Evolutionary conservation across 2,113 vertebrate genomes (phyloP), one percentile per base, ranked within the genome.

Genomic region (Merops nubicus): DNA sequence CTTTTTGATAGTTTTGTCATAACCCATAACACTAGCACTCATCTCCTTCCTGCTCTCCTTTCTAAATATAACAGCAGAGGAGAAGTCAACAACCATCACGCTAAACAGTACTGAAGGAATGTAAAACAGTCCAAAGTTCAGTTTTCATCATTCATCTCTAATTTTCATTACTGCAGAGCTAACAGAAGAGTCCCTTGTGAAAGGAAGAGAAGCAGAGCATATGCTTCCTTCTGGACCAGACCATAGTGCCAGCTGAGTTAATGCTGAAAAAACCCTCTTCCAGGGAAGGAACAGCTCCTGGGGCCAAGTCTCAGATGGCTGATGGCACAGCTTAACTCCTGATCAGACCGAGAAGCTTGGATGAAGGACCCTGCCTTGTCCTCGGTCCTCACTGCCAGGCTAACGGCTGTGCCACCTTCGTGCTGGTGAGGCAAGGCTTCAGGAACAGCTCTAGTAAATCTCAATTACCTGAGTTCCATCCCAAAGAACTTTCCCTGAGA

Each of bases 1-100:
- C 68, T 85, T 94, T 88, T 82, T 88, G 72, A 85, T 89, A 73
- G 42, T 93, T 95, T 75, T 88, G 45, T 96, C 79, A 63, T 76
- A 95, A 88, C 79, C 82, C 64, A 16, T 94, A 90, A 85, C 67
- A 64, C 68, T 36, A 75, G 69, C 1, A 6, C 54, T 93, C 88
- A 31, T 93, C 79, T 94, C 68, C 83, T 76, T 94, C 85, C 63
- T 93, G 86, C 54, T 93, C 79, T 42, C 25, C 31, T 73, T 87
- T 85, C 90, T 92, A 96, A 95, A 63, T 87, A 89, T 63, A 96
- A 82, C 3, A 1, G 67, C 20, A 15, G 75, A 75, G 59, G 76
- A 91, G 57, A 95, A 93, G 90, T 94, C 92, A 93, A 60, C 64
- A 95, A 25, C 76, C 36, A 33, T 80, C 91, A 81, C 40, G 36